Base-by-base conservation (phyloP, 2,113 vertebrate genomes). In the Sitta europaea region DNA sequence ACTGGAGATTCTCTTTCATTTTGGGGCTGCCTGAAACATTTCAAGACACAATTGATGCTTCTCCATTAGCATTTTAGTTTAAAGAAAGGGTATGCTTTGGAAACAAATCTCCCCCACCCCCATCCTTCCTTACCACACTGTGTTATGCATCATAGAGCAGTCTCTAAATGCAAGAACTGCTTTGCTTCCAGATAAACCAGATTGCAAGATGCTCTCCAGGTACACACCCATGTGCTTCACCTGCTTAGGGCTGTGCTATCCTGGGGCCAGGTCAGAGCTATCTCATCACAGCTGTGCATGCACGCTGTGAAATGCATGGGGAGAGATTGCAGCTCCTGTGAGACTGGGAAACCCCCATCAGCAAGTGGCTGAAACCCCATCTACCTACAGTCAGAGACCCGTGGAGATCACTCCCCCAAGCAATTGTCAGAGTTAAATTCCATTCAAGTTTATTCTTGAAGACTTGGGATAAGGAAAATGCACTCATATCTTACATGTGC, bases 281-380 rank as follows among this genome's bases (percentile, higher is more conserved):
- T 33, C 38, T 62, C 28, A 71, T 3, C 62, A 45, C 29, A 35
- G 22, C 88, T 35, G 48, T 65, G 40, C 21, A 67, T 2, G 0
- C 6, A 6, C 1, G 0, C 16, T 13, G 14, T 11, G 19, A 54
- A 88, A 59, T 1, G 3, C 10, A 6, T 0, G 1, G 4, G 2
- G 11, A 40, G 19, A 36, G 25, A 16, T 21, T 57, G 21, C 40
- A 47, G 28, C 23, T 67, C 25, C 36, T 50, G 12, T 6, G 50
- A 68, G 19, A 6, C 0, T 55, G 31, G 23, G 48, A 86, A 93
- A 61, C 6, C 21, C 35, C 14, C 35, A 14, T 2, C 12, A 66
- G 23, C 29, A 85, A 75, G 48, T 8, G 33, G 12, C 10, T 55
- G 43, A 88, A 93, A 61, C 11, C 14, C 5, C 20, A 42, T 13